Evolutionary conservation across 2,888 invertebrate species (phyloP).

Genomic region (Drosophila setosimentum): DNA sequence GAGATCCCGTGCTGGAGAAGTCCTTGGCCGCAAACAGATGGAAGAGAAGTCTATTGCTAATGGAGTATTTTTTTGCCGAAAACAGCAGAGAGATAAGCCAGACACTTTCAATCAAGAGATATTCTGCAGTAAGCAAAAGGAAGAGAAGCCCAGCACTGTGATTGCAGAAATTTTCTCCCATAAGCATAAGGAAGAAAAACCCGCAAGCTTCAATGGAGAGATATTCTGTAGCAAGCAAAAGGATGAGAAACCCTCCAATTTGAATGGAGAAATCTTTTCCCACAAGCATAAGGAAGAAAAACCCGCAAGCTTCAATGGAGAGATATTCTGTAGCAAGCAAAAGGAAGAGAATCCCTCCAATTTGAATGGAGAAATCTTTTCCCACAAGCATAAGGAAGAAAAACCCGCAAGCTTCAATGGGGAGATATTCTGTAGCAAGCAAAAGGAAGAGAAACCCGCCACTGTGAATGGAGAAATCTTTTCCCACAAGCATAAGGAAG

Average conservation of each 20-base stretch:
- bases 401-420: not conserved
- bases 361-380: not conserved
- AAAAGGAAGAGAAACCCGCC: not conserved
- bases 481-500: not conserved
- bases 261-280: not conserved
- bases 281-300: not conserved
- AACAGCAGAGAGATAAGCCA: not conserved
- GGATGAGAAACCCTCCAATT: not conserved
- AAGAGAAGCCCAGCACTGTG: not conserved
- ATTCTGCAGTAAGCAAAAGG: not conserved
- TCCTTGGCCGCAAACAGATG: not conserved
- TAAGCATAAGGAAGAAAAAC: constrained; percentile 13
- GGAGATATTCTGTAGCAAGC: not conserved
- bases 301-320: not conserved
- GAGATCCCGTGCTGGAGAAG: not conserved
- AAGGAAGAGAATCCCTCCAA: not conserved
- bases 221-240: not conserved
- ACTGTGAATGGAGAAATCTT: not conserved
- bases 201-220: not conserved
- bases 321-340: not conserved
- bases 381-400: not conserved
- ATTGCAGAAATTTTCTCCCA: not conserved
- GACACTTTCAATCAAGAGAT: not conserved
- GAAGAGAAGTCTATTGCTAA: not conserved
- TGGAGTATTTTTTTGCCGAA: not conserved